Conservation (phyloP, 2,797 vertebrate species). For the Xyrichtys novacula region DNA sequence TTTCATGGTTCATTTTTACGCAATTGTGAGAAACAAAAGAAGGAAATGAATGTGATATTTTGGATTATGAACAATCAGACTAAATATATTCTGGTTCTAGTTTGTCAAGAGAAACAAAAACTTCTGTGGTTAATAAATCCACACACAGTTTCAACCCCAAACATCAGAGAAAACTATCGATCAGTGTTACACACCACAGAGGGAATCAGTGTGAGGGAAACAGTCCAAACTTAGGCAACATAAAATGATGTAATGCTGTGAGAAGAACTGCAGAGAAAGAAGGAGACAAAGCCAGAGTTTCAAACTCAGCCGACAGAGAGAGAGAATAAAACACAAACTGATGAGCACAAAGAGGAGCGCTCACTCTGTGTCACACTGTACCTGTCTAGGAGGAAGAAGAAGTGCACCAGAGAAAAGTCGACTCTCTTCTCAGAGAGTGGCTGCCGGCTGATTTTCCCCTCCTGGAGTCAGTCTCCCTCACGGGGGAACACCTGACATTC, state of each 20-base stretch:
- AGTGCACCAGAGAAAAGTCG: slow-evolving; percentile 38
- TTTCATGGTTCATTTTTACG: background rate
- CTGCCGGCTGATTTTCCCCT: slow-evolving; percentile 40
- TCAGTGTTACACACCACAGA: background rate
- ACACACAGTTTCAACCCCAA: too few relatives aligned
- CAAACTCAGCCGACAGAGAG: slow-evolving; percentile 18
- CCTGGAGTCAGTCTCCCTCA: slow-evolving; percentile 56
- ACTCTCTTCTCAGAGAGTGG: slow-evolving; percentile 41
- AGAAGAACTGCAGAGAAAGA: slow-evolving; percentile 4
- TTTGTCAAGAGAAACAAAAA: background rate
- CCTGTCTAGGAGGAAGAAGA: slow-evolving; percentile 63
- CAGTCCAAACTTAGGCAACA: background rate
- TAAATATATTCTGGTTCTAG: background rate
- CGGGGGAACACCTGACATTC: slow-evolving; percentile 81
- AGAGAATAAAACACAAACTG: slow-evolving; percentile 23
- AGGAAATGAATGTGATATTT: too few relatives aligned
- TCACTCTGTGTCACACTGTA: slow-evolving; percentile 48
- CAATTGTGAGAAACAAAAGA: background rate
- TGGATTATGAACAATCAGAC: too few relatives aligned
- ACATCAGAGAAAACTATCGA: too few relatives aligned
- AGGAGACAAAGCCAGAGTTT: background rate
- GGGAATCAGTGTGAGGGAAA: background rate
- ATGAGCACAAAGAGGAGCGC: slow-evolving; percentile 36
- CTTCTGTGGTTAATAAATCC: background rate
- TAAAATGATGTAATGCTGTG: background rate